Conservation (phyloP, 2,797 vertebrate species). For the Meda fulgida region DNA sequence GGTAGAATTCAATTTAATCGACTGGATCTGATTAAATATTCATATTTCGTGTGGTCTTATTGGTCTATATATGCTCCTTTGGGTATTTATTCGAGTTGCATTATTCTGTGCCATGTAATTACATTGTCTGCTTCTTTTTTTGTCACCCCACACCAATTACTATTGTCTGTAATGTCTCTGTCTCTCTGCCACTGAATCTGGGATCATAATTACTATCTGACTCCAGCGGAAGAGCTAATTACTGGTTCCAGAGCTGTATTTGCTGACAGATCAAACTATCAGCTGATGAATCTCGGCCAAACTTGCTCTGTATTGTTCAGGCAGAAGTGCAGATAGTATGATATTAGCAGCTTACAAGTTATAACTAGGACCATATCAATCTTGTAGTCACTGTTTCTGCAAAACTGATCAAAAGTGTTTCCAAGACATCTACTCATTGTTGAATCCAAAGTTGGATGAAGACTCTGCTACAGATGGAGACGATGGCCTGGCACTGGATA, state of each 20-base stretch:
- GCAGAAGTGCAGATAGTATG: slow-evolving; percentile 25
- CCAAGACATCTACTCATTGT: slow-evolving; percentile 12
- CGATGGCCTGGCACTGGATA: slow-evolving; percentile 90
- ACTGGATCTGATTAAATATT: slow-evolving; percentile 24
- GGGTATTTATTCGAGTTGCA: slow-evolving; percentile 1
- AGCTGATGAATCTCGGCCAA: slow-evolving; percentile 19
- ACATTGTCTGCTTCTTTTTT: too few species aligned
- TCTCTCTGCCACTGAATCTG: slow-evolving; percentile 41
- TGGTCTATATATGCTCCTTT: slow-evolving; percentile 35
- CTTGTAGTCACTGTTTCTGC: background rate
- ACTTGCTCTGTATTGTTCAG: slow-evolving; percentile 13
- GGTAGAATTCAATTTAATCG: slow-evolving; percentile 24
- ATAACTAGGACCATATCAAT: background rate
- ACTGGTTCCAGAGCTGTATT: slow-evolving; percentile 49
- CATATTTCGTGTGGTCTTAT: slow-evolving; percentile 28
- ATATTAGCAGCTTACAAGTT: slow-evolving; percentile 20
- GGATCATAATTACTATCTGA: slow-evolving; percentile 55
- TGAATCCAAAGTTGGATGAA: slow-evolving; percentile 82
- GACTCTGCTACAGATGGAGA: slow-evolving; percentile 82
- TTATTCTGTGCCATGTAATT: background rate
- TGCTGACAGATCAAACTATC: slow-evolving; percentile 44
- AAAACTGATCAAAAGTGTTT: slow-evolving; percentile 30
- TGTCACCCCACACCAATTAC: slow-evolving; percentile 27
- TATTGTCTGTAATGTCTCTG: slow-evolving; percentile 32
- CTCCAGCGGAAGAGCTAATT: slow-evolving; percentile 57